Evolutionary conservation across 2,797 vertebrate species (phyloP).

Genomic region (Margarornis squamiger): DNA sequence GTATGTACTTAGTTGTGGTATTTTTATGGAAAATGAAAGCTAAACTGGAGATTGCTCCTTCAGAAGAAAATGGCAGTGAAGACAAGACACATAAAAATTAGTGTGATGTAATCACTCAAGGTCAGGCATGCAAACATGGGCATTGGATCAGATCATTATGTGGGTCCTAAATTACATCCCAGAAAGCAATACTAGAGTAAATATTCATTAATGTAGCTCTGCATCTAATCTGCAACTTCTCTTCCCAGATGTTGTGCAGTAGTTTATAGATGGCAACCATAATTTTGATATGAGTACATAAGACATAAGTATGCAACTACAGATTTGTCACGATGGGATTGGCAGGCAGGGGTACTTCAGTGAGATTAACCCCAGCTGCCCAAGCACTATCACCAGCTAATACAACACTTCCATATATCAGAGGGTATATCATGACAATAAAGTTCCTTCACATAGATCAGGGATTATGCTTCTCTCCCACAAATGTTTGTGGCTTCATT

Average conservation of each 20-base stretch:
- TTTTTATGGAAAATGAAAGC: not conserved
- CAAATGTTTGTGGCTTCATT: not conserved
- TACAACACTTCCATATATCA: not conserved
- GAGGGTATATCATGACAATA: not conserved
- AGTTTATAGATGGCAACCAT: not conserved
- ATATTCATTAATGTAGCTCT: not conserved
- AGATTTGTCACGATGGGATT: not conserved
- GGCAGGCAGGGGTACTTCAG: not conserved
- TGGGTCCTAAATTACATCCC: not conserved
- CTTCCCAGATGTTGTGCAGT: not conserved
- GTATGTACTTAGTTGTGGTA: not conserved
- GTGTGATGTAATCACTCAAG: not conserved
- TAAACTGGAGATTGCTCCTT: not conserved
- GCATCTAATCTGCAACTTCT: not conserved
- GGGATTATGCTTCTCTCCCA: not conserved
- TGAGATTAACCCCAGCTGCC: not conserved
- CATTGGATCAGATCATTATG: not conserved
- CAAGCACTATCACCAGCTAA: not conserved
- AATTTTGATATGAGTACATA: not conserved
- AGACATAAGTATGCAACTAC: fast-evolving
- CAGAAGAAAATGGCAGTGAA: not conserved
- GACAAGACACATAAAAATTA: not conserved
- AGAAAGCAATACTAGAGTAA: not conserved
- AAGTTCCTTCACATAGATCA: not conserved
- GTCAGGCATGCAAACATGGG: not conserved